Evolutionary conservation across 2,113 vertebrate species (phyloP).

Genomic region (Eleginops maclovinus): DNA sequence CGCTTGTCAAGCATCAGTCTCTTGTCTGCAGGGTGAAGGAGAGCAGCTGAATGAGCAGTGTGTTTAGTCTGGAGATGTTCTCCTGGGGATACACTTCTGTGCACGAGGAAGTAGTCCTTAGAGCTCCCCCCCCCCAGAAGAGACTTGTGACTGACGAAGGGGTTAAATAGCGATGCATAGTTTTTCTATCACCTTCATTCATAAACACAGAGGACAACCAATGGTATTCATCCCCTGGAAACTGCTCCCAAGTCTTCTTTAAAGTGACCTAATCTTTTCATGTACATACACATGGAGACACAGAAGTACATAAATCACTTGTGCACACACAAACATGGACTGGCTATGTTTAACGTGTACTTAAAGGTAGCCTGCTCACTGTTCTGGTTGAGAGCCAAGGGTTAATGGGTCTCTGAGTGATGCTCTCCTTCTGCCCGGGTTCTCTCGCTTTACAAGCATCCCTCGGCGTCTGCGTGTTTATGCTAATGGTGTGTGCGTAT

Average conservation of each 20-base stretch:
- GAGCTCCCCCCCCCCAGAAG: conserved; percentile 55
- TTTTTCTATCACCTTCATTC: conserved; percentile 36
- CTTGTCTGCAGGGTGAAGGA: conserved; percentile 89
- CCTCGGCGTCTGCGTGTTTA: conserved; percentile 65
- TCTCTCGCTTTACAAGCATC: conserved; percentile 67
- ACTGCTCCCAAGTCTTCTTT: conserved; percentile 35
- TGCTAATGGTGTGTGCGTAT: conserved; percentile 62
- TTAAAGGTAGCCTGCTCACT: conserved; percentile 65
- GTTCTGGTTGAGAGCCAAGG: conserved; percentile 76
- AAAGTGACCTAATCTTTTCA: conserved; percentile 24
- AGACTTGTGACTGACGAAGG: conserved; percentile 38
- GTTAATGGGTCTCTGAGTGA: conserved; percentile 81
- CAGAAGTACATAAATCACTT: conserved; percentile 61
- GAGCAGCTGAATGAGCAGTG: conserved; percentile 89
- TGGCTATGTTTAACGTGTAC: conserved; percentile 63
- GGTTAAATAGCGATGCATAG: conserved; percentile 39
- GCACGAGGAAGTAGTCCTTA: conserved; percentile 85
- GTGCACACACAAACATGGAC: conserved; percentile 45
- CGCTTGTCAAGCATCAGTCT: conserved; percentile 85
- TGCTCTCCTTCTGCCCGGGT: conserved; percentile 64
- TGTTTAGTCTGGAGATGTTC: conserved; percentile 96
- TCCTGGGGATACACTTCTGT: conserved; percentile 88
- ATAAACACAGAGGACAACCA: conserved; percentile 13
- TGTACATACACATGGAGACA: conserved; percentile 14
- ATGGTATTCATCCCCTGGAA: conserved; percentile 29